Percentiles rank a stretch among this genome's conserved stretches.
phyloP scores from a whole-genome alignment of 2,113 vertebrate species.

The Hipposideros armiger region DNA sequence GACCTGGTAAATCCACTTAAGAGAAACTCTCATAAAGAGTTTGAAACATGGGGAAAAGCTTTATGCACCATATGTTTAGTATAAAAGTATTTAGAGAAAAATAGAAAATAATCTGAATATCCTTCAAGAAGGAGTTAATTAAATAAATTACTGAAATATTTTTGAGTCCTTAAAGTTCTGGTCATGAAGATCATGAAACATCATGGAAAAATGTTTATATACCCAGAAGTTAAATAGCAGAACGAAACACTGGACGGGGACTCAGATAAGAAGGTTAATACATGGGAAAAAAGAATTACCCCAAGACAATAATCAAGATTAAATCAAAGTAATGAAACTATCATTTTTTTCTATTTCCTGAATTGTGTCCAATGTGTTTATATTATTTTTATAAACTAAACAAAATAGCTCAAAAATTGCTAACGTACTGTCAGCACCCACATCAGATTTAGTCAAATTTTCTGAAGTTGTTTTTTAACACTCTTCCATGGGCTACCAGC shows the following conservation, averaged over 20 bases:
- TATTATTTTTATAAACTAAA: conserved; percentile 17
- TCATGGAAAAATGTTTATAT: background rate
- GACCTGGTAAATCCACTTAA: conserved; percentile 16
- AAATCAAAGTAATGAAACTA: background rate
- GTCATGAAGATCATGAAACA: background rate
- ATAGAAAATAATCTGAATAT: background rate
- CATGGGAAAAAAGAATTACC: background rate
- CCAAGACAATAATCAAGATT: background rate
- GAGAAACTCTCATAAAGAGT: conserved; percentile 1
- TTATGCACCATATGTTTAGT: background rate
- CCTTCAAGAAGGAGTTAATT: conserved; percentile 5
- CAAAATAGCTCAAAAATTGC: background rate
- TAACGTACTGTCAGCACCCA: background rate
- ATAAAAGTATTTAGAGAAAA: conserved; percentile 34
- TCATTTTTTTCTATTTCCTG: background rate
- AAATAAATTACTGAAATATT: background rate
- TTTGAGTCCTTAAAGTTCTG: background rate
- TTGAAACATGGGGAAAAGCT: conserved; percentile 9
- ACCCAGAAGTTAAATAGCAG: background rate
- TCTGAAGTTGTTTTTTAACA: background rate
- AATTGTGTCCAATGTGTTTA: background rate
- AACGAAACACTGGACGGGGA: background rate
- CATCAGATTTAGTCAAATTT: background rate
- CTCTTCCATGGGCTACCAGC: background rate
- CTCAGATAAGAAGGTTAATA: fast-evolving